Evolutionary conservation across 2,113 vertebrate genomes (phyloP).

Genomic region (Archocentrus centrarchus): DNA sequence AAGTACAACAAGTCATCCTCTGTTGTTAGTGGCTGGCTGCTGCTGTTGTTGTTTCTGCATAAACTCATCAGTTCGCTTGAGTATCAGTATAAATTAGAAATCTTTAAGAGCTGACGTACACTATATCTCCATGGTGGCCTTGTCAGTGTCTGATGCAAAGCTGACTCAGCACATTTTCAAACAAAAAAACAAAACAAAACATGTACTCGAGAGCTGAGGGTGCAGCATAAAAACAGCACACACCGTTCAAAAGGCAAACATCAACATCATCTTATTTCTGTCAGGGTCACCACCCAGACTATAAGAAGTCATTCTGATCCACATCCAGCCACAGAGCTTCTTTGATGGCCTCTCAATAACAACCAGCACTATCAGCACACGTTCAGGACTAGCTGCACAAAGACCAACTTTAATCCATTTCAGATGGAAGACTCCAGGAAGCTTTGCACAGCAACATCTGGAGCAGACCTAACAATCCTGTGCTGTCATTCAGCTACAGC

Average conservation of each 20-base stretch:
- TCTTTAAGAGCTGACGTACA: background rate
- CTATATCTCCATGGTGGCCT: background rate
- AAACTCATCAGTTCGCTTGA: background rate
- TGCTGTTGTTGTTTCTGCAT: background rate
- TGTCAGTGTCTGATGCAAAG: background rate
- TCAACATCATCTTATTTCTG: background rate
- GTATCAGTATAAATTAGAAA: background rate
- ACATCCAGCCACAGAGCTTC: slow-evolving; percentile 19
- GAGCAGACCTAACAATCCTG: slow-evolving; percentile 43
- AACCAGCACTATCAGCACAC: slow-evolving; percentile 48
- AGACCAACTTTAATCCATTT: slow-evolving; percentile 63
- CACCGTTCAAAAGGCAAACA: slow-evolving; percentile 11
- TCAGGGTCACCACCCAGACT: slow-evolving; percentile 24
- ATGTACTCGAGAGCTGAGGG: background rate
- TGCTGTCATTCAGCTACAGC: slow-evolving; percentile 61
- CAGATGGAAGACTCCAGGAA: slow-evolving; percentile 48
- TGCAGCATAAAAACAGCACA: background rate
- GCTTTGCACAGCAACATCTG: slow-evolving; percentile 62
- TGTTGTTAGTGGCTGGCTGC: background rate
- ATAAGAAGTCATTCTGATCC: slow-evolving; percentile 34
- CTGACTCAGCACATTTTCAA: slow-evolving; percentile 2
- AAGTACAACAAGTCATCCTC: background rate
- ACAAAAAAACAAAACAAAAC: background rate
- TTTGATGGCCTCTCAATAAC: slow-evolving; percentile 50
- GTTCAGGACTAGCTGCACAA: slow-evolving; percentile 47